Evolutionary conservation across 2,113 vertebrate species (phyloP).

Genomic region (Tyrannus savana): DNA sequence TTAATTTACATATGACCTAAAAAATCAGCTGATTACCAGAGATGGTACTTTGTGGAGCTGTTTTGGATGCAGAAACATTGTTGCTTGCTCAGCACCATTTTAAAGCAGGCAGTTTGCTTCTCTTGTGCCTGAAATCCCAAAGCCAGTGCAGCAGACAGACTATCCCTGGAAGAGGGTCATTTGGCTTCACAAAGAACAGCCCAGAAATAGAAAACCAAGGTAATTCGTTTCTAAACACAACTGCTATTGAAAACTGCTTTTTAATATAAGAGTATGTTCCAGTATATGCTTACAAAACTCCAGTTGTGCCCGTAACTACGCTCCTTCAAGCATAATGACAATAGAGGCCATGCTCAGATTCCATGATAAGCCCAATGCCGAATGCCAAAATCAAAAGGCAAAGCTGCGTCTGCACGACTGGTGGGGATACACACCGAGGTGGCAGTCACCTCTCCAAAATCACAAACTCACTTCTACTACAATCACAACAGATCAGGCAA

Average conservation of each 20-base stretch:
- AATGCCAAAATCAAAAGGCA: not conserved
- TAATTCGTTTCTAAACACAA: slow-evolving; percentile 20
- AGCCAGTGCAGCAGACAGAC: not conserved
- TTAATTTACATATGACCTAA: slow-evolving; percentile 71
- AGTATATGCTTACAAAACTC: not conserved
- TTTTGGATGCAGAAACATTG: slow-evolving; percentile 44
- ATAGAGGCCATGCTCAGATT: not conserved
- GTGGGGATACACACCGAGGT: not conserved
- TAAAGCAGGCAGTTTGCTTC: not conserved
- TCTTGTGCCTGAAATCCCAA: not conserved
- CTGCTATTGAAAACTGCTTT: not conserved
- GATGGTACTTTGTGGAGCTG: slow-evolving; percentile 61
- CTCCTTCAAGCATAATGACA: not conserved
- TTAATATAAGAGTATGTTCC: not conserved
- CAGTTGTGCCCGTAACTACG: not conserved
- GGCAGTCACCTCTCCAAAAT: not conserved
- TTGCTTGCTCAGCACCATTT: slow-evolving; percentile 62
- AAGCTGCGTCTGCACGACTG: not conserved
- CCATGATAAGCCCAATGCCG: not conserved
- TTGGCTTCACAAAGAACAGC: not conserved
- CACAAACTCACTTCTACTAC: not conserved
- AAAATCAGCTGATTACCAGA: slow-evolving; percentile 73
- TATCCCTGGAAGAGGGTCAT: not conserved
- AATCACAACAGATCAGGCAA: not conserved
- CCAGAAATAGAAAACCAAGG: slow-evolving; percentile 13